Evolutionary conservation across 2,113 vertebrate genomes (phyloP).

Genomic region (Cebus imitator): DNA sequence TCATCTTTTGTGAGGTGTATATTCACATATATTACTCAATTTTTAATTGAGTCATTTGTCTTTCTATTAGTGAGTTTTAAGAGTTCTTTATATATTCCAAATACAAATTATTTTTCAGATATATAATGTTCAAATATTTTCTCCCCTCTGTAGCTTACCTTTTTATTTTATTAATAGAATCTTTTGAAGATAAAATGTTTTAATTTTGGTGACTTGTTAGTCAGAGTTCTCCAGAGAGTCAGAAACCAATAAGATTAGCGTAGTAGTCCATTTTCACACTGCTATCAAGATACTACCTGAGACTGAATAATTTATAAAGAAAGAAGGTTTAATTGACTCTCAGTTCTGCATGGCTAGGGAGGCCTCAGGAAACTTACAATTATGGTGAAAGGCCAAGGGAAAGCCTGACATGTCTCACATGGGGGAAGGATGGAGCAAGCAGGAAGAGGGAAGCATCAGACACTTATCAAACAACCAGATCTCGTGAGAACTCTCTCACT

Average conservation of each 20-base stretch:
- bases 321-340: too few species aligned
- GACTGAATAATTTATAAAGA: too few species aligned
- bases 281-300: too few species aligned
- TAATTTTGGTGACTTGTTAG: background rate
- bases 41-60: background rate
- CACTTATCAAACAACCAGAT: too few species aligned
- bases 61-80: background rate
- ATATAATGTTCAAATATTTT: background rate
- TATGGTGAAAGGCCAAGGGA: too few species aligned
- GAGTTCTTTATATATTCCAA: background rate
- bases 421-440: too few species aligned
- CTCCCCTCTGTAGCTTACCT: background rate
- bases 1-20: background rate
- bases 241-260: background rate
- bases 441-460: too few species aligned
- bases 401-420: too few species aligned
- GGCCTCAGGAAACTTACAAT: too few species aligned
- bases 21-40: background rate
- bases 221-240: background rate
- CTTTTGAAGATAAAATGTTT: background rate
- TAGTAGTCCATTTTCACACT: too few species aligned
- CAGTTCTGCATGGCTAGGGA: too few species aligned
- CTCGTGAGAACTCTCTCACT: too few species aligned
- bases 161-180: background rate
- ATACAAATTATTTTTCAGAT: background rate